Percentiles rank a stretch among this genome's conserved stretches.
phyloP scores from a whole-genome alignment of 2,113 vertebrate species.

The Equus przewalskii region DNA sequence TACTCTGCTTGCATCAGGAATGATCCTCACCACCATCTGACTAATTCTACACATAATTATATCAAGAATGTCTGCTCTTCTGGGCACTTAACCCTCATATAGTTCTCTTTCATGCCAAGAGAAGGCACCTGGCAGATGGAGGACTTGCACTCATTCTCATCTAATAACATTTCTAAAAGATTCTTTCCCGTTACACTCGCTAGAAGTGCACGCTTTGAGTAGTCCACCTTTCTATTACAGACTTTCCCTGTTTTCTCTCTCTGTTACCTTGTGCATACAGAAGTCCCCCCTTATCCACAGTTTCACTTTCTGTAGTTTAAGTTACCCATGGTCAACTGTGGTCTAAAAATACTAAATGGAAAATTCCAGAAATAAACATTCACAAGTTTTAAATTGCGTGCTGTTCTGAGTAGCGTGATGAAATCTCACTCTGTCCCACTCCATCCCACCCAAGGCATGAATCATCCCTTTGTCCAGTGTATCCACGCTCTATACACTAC shows the following conservation, averaged over 20 bases:
- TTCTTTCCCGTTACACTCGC: background rate
- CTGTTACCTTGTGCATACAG: background rate
- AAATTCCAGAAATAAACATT: no score
- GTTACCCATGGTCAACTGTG: no score
- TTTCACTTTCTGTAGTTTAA: no score
- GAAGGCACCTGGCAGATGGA: conserved; percentile 20
- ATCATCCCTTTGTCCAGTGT: no score
- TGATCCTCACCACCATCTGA: background rate
- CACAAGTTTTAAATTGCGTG: no score
- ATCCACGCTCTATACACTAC: no score
- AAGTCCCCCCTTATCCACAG: no score
- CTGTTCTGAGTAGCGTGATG: no score
- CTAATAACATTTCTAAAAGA: conserved; percentile 53
- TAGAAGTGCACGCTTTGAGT: background rate
- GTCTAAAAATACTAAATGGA: no score
- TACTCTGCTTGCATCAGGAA: conserved; percentile 21
- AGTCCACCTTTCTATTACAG: background rate
- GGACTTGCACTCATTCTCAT: background rate
- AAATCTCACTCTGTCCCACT: no score
- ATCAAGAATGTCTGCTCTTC: conserved; percentile 59
- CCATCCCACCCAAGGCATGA: no score
- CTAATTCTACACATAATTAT: conserved; percentile 42
- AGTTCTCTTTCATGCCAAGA: conserved; percentile 60
- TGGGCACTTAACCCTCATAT: conserved; percentile 51
- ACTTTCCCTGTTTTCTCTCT: background rate